These are phyloP conservation scores for Jordanella pulchra DNA, from an alignment of 2,797 vertebrate genomes.

Conservation along the genomic window DNA sequence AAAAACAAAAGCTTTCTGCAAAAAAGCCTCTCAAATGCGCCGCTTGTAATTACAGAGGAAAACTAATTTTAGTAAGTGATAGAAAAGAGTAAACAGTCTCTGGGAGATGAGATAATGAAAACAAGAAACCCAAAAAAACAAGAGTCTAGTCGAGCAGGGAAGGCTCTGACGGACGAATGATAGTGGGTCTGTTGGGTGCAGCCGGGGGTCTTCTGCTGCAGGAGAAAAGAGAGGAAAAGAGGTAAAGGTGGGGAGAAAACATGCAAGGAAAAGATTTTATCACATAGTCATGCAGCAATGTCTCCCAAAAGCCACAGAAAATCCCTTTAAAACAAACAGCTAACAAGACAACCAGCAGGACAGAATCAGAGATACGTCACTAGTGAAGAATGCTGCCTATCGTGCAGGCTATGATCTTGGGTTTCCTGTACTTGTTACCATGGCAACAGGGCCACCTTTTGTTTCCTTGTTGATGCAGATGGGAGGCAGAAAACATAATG, in stretches of 20 bases:
- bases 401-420: not conserved
- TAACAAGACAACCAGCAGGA: conserved; percentile 21
- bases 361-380: not conserved
- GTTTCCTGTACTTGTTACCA: conserved; percentile 1
- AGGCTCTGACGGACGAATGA: conserved; percentile 90
- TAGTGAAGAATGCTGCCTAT: not conserved
- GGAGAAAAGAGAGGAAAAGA: conserved; percentile 61
- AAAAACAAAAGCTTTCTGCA: conserved; percentile 44
- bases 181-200: conserved; percentile 89
- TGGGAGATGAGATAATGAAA: conserved; percentile 2
- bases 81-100: conserved; percentile 61
- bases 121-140: not conserved
- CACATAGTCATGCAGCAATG: conserved; percentile 58
- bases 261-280: conserved; percentile 59
- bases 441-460: conserved; percentile 6
- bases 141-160: conserved; percentile 88
- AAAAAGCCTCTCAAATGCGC: conserved; percentile 54
- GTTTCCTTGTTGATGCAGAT: not conserved
- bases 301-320: conserved; percentile 42
- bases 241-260: conserved; percentile 22
- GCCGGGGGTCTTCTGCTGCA: conserved; percentile 91
- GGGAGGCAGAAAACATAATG: not conserved
- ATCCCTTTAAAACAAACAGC: not conserved
- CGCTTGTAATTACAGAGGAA: conserved; percentile 38
- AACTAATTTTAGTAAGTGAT: conserved; percentile 37